Evolutionary conservation across 2,888 invertebrate species (phyloP), one percentile per base, ranked within the genome.

Genomic region (Stegophylla sp.): DNA sequence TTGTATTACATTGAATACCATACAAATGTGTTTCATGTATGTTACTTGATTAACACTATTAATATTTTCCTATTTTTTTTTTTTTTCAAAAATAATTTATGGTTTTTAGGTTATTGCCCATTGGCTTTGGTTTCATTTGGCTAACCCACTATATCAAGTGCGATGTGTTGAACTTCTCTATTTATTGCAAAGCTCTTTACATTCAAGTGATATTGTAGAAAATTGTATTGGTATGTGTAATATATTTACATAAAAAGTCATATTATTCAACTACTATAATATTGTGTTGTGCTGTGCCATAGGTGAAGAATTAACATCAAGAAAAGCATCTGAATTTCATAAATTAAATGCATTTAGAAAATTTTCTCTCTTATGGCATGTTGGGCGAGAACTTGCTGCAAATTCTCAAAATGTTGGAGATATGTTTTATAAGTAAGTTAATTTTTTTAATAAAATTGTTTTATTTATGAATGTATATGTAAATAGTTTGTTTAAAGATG

Each of bases 311-410:
- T 81, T 84, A 51, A 74, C 83, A 26, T 72, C 72, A 23, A 69
- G 82, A 23, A 66, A 69, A 53, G 45, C 75, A 12, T 63, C 83
- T 17, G 84, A 84, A 45, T 81, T 63, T 61, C 86, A 85, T 71
- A 87, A 87, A 82, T 87, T 91, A n/a, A 89, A 89, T 83, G 89
- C 90, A 43, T 90, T 91, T 84, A 90, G 90, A 84, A 89, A 91
- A 84, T 92, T 92, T 85, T 88, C 90, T 13, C 87, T 91, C 12
- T 87, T 94, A 15, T 94, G 94, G 93, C 93, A 94, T 86, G 87
- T 94, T 45, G 93, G 93, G 0, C 87, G 94, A 74, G 92, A 93
- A 84, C 86, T 87, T 13, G 88, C 87, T 84, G 87, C 88, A 4
- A 87, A 89, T 83, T 83, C 83, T 34, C 84, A 84, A 53, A 84